phyloP scores from a whole-genome alignment of 2,113 vertebrate genomes.

The Heptranchias perlo region DNA sequence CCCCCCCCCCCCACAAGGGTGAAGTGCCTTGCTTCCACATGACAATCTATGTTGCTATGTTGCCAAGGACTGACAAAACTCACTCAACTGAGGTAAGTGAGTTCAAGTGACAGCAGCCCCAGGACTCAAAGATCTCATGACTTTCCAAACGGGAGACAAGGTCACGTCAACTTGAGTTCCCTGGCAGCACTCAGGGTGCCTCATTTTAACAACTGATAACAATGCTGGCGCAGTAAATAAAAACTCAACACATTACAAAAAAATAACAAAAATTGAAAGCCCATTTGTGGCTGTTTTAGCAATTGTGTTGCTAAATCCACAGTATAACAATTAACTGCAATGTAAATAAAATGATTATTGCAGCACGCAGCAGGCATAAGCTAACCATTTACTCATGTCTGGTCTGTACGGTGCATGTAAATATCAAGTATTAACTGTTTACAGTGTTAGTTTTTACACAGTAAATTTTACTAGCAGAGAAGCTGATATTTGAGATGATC shows the following conservation, averaged over 20 bases:
- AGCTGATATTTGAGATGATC: not conserved
- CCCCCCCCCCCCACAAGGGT: too few relatives aligned
- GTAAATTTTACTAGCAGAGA: not conserved
- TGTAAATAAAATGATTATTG: not conserved
- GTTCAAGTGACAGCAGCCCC: constrained; percentile 20
- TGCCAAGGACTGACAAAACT: not conserved
- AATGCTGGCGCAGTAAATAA: not conserved
- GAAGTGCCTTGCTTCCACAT: not conserved
- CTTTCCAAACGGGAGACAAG: not conserved
- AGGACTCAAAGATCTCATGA: not conserved
- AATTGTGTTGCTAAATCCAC: not conserved
- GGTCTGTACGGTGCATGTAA: not conserved
- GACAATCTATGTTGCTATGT: not conserved
- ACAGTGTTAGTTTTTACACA: not conserved
- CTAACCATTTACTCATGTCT: not conserved
- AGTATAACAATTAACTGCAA: not conserved
- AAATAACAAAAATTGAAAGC: not conserved
- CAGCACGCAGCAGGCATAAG: not conserved
- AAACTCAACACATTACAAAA: not conserved
- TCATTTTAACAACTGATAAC: not conserved
- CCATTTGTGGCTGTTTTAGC: not conserved
- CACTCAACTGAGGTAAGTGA: not conserved
- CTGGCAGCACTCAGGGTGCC: not conserved
- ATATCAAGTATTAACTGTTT: not conserved
- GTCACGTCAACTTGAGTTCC: not conserved